phyloP scores from a whole-genome alignment of 2,113 vertebrate species.

The Cyanoramphus novaezelandiae region DNA sequence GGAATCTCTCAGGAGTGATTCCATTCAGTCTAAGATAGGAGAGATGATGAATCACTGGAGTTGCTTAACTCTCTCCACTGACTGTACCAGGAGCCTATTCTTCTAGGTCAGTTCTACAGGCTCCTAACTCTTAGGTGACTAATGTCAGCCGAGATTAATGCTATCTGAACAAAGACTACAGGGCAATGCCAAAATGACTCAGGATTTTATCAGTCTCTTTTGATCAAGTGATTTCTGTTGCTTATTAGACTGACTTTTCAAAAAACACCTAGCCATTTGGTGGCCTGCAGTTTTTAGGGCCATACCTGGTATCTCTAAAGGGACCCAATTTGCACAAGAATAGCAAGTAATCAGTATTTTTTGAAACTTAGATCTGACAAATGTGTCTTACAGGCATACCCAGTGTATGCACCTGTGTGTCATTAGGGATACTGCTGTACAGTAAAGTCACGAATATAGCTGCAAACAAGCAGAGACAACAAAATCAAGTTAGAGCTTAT shows the following conservation, averaged over 20 bases:
- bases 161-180: background rate
- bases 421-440: background rate
- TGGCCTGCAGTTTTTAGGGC: background rate
- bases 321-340: background rate
- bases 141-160: background rate
- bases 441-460: background rate
- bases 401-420: background rate
- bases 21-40: fast-evolving
- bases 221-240: background rate
- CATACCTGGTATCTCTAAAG: background rate
- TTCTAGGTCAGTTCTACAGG: background rate
- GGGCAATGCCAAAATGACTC: background rate
- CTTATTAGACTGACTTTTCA: background rate
- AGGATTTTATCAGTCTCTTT: background rate
- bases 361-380: background rate
- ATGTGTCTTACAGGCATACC: fast-evolving
- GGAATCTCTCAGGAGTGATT: background rate
- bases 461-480: background rate
- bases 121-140: background rate
- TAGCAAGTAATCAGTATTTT: background rate
- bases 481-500: background rate
- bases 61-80: background rate
- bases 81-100: background rate
- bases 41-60: background rate
- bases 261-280: background rate